Percentiles rank a stretch among this genome's conserved stretches.
Conservation (phyloP, 1,140 invertebrate species). For the Sminthurides bifidus region DNA sequence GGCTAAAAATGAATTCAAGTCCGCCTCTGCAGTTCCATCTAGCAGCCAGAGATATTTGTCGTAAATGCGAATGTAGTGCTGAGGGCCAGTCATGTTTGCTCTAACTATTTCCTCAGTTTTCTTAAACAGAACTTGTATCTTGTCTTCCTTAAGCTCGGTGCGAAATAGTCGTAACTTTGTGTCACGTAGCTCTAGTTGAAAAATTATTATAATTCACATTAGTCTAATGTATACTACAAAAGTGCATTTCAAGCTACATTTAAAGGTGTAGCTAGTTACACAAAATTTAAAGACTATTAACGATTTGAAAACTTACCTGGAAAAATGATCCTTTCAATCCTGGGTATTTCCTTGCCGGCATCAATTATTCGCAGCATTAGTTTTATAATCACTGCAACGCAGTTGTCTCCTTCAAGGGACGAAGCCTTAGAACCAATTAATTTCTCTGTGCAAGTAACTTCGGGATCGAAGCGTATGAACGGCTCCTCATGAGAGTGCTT, state of each 20-base stretch:
- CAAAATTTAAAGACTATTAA: background rate
- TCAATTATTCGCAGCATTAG: conserved; percentile 44
- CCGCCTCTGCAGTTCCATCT: conserved; percentile 50
- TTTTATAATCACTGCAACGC: conserved; percentile 8
- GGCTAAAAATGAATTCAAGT: conserved; percentile 53
- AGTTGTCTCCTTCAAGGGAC: background rate
- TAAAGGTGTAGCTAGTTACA: background rate
- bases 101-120: conserved; percentile 46
- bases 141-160: conserved; percentile 41
- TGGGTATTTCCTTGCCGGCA: conserved; percentile 51
- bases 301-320: conserved; percentile 42
- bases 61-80: conserved; percentile 53
- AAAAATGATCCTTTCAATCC: conserved; percentile 64
- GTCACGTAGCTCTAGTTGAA: background rate
- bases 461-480: conserved; percentile 47
- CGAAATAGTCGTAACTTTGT: conserved; percentile 23
- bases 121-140: conserved; percentile 44
- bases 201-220: background rate
- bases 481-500: conserved; percentile 38
- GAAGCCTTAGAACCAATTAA: conserved; percentile 33
- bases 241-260: background rate
- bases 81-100: conserved; percentile 52
- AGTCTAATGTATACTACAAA: background rate
- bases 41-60: conserved; percentile 55
- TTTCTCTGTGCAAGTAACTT: conserved; percentile 11